Percentiles rank a stretch among this genome's conserved stretches.
Conservation (phyloP, 2,888 invertebrate species). For the Lithophane semibrunnea region DNA sequence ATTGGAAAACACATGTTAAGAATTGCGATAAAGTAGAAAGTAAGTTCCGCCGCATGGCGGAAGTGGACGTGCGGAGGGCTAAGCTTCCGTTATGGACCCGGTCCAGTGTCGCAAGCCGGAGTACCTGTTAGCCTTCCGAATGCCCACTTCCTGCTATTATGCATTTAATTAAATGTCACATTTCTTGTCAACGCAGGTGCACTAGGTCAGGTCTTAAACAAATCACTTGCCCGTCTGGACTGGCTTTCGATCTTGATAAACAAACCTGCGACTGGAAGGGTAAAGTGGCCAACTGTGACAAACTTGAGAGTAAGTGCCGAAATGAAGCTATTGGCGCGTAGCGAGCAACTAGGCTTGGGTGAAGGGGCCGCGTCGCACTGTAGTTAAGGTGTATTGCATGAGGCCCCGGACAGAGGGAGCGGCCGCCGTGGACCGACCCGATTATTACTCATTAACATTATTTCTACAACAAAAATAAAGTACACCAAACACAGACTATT, state of each 20-base stretch:
- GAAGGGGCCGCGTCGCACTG: conserved; percentile 89
- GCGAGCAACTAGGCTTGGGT: conserved; percentile 89
- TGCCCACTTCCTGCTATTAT: conserved; percentile 83
- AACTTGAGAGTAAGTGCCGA: conserved; percentile 97
- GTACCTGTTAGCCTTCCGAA: conserved; percentile 83
- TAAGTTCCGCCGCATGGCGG: conserved; percentile 92
- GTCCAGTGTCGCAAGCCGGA: conserved; percentile 70
- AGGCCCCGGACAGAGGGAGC: conserved; percentile 83
- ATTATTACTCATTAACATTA: conserved; percentile 81
- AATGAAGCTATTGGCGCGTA: conserved; percentile 87
- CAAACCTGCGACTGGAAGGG: conserved; percentile 99
- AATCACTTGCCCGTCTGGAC: conserved; percentile 98
- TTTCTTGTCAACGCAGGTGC: conserved; percentile 94
- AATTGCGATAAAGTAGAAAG: conserved; percentile 98
- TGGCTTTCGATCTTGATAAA: conserved; percentile 99
- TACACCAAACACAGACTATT: conserved; percentile 60
- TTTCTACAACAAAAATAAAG: conserved; percentile 56
- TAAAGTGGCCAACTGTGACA: conserved; percentile 99
- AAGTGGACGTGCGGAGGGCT: conserved; percentile 87
- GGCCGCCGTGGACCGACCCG: conserved; percentile 77
- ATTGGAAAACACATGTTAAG: conserved; percentile 99
- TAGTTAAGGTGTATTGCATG: conserved; percentile 89
- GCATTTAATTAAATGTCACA: conserved; percentile 85
- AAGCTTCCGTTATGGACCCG: conserved; percentile 77
- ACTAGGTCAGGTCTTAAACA: conserved; percentile 98